Conservation (phyloP, 2,797 vertebrate species). For the Melanotaenia boesemani region DNA sequence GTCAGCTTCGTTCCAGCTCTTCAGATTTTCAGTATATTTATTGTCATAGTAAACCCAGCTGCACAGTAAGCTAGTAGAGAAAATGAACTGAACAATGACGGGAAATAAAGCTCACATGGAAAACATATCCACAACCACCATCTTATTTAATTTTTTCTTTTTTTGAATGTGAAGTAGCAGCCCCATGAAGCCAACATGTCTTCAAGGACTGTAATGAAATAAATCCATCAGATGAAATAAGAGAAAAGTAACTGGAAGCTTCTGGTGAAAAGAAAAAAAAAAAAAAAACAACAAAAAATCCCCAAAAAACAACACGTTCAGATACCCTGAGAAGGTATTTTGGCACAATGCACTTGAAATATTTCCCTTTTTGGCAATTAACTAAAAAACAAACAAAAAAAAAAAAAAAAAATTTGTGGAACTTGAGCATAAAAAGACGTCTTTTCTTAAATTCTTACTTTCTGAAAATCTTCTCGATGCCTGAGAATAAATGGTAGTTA, state of each 20-base stretch:
- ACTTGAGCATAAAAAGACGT: too few relatives aligned
- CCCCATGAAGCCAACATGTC: not conserved
- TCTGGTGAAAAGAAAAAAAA: not conserved
- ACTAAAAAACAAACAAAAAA: too few relatives aligned
- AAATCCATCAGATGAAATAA: not conserved
- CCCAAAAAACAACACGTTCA: not conserved
- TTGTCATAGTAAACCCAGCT: not conserved
- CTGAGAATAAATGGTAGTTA: too few relatives aligned
- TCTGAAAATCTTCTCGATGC: too few relatives aligned
- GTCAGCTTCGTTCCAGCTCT: too few relatives aligned
- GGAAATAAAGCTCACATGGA: not conserved
- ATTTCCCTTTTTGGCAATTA: not conserved
- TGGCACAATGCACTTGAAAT: not conserved
- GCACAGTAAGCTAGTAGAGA: not conserved
- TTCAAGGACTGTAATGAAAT: not conserved
- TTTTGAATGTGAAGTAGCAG: not conserved
- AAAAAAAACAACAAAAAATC: too few relatives aligned
- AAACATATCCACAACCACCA: not conserved
- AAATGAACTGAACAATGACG: too few relatives aligned
- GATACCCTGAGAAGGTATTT: not conserved
- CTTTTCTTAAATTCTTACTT: too few relatives aligned
- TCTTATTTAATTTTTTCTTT: not conserved
- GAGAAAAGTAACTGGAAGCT: not conserved
- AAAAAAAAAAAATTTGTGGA: too few relatives aligned
- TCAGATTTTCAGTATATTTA: not conserved